phyloP scores from a whole-genome alignment of 2,797 vertebrate species.

The Erithacus rubecula region DNA sequence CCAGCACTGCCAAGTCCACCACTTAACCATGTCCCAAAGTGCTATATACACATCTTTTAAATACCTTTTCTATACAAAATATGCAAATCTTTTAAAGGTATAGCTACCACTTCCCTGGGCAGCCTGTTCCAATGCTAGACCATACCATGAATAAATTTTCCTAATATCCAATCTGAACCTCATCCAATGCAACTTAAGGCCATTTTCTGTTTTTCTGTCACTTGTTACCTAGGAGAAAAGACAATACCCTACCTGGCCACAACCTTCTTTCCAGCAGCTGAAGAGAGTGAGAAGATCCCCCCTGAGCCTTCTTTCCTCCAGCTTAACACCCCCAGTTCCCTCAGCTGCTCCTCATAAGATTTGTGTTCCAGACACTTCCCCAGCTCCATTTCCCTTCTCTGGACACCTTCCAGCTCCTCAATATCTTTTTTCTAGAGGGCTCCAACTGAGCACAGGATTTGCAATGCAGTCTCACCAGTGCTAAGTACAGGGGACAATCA shows the following conservation, averaged over 20 bases:
- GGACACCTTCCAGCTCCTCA: fast-evolving
- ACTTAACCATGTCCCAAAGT: neutral
- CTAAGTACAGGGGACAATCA: fast-evolving
- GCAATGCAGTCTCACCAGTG: neutral
- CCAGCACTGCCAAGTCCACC: neutral
- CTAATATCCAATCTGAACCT: neutral
- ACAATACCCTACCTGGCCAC: fast-evolving
- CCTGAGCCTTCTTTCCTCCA: neutral
- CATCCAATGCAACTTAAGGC: neutral
- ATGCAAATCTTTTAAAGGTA: neutral
- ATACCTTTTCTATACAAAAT: no score
- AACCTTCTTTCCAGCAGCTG: neutral
- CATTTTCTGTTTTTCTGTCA: neutral
- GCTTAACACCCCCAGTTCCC: neutral
- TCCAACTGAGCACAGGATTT: neutral
- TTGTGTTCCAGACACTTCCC: neutral
- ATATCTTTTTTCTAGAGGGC: neutral
- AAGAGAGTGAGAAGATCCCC: neutral
- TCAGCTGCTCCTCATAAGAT: neutral
- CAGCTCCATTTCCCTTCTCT: fast-evolving
- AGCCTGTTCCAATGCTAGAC: neutral
- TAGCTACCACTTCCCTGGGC: neutral
- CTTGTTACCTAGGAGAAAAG: neutral
- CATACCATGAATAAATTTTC: neutral
- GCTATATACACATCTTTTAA: neutral